These are phyloP conservation scores for Zophobas morio DNA, from an alignment of 1,140 invertebrate genomes.

Conservation along the genomic window DNA sequence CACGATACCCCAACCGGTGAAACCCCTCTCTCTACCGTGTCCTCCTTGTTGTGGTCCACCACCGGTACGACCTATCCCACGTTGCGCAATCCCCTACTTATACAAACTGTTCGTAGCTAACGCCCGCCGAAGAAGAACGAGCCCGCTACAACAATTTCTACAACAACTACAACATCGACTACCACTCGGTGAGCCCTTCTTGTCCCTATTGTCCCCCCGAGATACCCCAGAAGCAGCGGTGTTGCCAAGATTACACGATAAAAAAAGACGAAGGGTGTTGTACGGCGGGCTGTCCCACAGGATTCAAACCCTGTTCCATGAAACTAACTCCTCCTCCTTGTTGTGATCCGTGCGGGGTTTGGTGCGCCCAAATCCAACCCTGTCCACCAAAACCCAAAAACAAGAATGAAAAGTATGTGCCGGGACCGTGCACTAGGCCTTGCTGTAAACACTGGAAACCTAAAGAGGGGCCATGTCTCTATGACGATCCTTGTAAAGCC, in stretches of 20 bases:
- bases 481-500: conserved; percentile 64
- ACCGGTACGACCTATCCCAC: neutral
- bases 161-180: conserved; percentile 49
- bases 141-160: conserved; percentile 48
- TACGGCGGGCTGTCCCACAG: conserved; percentile 53
- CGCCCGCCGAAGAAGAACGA: neutral
- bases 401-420: conserved; percentile 45
- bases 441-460: conserved; percentile 64
- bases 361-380: conserved; percentile 60
- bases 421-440: conserved; percentile 59
- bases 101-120: neutral
- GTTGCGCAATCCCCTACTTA: no score
- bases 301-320: conserved; percentile 64
- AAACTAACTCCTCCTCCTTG: conserved; percentile 57
- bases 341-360: conserved; percentile 60
- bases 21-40: conserved; percentile 6
- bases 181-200: conserved; percentile 7
- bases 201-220: conserved; percentile 3
- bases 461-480: conserved; percentile 62
- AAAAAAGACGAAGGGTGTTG: conserved; percentile 38
- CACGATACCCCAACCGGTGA: neutral
- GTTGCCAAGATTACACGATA: conserved; percentile 48
- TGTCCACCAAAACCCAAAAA: conserved; percentile 61
- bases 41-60: neutral
- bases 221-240: neutral